Evolutionary conservation across 2,113 vertebrate species (phyloP).

Genomic region (Psammodynastes pulverulentus): DNA sequence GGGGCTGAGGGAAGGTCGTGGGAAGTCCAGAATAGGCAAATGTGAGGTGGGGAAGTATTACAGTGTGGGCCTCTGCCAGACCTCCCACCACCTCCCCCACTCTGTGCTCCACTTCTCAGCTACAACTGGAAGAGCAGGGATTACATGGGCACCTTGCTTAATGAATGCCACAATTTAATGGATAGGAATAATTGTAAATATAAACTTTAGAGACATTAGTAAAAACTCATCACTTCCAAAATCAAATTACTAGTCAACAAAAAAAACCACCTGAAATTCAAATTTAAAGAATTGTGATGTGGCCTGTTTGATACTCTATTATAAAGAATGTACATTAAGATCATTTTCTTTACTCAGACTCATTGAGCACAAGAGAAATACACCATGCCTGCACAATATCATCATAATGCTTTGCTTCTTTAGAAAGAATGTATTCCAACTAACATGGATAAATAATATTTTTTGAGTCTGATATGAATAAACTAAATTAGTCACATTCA

Average conservation of each 20-base stretch:
- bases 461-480: background rate
- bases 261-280: constrained; percentile 14
- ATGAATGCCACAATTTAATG: background rate
- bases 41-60: background rate
- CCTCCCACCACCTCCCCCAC: background rate
- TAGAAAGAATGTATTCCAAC: background rate
- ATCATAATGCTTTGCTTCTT: background rate
- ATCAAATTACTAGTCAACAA: background rate
- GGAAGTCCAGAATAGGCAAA: background rate
- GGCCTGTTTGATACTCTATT: background rate
- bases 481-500: constrained; percentile 3
- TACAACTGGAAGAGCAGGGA: background rate
- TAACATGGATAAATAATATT: background rate
- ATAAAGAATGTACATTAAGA: background rate
- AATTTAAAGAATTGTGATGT: constrained; percentile 10
- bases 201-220: constrained; percentile 44
- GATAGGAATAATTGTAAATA: constrained; percentile 24
- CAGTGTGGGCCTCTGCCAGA: background rate
- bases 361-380: constrained; percentile 37
- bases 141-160: background rate
- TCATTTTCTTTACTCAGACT: background rate
- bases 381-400: background rate
- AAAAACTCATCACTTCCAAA: background rate
- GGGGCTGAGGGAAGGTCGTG: background rate
- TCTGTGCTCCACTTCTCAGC: background rate